Base-by-base conservation (phyloP, 2,888 invertebrate genomes). In the Lasioglossum leucozonium region DNA sequence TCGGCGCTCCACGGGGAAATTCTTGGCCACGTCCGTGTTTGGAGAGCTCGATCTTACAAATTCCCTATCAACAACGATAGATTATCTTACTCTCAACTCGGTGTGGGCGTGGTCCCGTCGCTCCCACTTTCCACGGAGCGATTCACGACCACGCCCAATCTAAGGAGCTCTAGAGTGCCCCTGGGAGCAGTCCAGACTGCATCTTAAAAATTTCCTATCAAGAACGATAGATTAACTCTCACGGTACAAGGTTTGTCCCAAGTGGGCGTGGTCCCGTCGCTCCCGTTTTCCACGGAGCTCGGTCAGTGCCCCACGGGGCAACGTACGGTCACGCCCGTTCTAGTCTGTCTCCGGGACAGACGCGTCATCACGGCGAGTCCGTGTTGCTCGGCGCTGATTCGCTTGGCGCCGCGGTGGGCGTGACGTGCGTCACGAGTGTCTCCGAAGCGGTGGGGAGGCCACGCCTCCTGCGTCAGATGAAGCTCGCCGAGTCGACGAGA, bases 401-500 rank as follows among this genome's bases (percentile, higher is more conserved):
- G 62, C 16, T 26, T 6, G 6, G 16, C 30, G 30, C 62, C 16
- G 6, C 30, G 16, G 30, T 16, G 6, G 30, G 30, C 30, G 62
- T 30, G 30, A 5, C 16, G 6, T 13, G 16, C 16, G 30, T 62
- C 30, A 16, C 16, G 30, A 62, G 62, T 5, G 62, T 62, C 30
- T 62, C 62, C 62, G 62, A 69, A n/a, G 69, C 11, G 40, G 11
- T 71, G 5, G 42, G 26, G 26, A 42, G n/a, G 34, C n/a, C 67
- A n/a, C 67, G 67, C 11, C 37, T 69, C 67, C 11, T 37, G 37
- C 18, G 67, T 85, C 77, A 86, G 71, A 82, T 74, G 10, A 65
- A 34, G 42, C 81, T 77, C 34, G 51, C 82, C 22, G 82, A 34
- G 51, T 87, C 84, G 67, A 81, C 34, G 74, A 73, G 26, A 71